Evolutionary conservation across 2,113 vertebrate genomes (phyloP), one percentile per base, ranked within the genome.

Genomic region (Seriola quinqueradiata): DNA sequence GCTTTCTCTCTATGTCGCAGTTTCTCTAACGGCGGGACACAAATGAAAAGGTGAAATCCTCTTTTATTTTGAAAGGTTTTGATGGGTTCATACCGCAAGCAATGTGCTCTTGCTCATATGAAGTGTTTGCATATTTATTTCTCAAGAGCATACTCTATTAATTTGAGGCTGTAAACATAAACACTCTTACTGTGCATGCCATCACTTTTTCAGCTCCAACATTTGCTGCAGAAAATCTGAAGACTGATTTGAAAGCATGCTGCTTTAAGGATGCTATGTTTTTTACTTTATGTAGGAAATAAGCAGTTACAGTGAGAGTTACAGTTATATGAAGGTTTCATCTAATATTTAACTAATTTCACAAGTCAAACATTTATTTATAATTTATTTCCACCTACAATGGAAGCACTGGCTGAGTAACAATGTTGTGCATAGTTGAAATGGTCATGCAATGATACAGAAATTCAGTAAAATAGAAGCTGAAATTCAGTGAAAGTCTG

Each of bases 41-140:
- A 48, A 60, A 19, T 50, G 5, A 40, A 54, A 36, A 70, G 8
- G 23, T 55, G 17, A 55, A 13, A 64, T 46, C 19, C 19, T 34
- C 59, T 64, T 71, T 71, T 48, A 48, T 38, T 48, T 19, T n/a
- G 11, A 50, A 55, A 64, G n/a, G 46, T 60, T 61, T 52, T 34
- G 19, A 42, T 81, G n/a, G 34, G 46, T 23, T 44, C n/a, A 52
- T 36, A 34, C 23, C 13, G 44, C 55, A 52, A 44, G 17, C 19
- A 63, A 21, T 21, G 0, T 28, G 21, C 16, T 23, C 7, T 6
- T 50, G 8, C 16, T 28, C n/a, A 8, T 63, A 17, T 7, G 11
- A 54, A 54, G 19, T 13, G 8, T 54, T 48, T 46, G 28, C 14
- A 55, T 12, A 23, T 54, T 5, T 25, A 13, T 55, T 25, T 69